phyloP scores from a whole-genome alignment of 2,797 vertebrate genomes.

The Ctenochaetus hawaiiensis region DNA sequence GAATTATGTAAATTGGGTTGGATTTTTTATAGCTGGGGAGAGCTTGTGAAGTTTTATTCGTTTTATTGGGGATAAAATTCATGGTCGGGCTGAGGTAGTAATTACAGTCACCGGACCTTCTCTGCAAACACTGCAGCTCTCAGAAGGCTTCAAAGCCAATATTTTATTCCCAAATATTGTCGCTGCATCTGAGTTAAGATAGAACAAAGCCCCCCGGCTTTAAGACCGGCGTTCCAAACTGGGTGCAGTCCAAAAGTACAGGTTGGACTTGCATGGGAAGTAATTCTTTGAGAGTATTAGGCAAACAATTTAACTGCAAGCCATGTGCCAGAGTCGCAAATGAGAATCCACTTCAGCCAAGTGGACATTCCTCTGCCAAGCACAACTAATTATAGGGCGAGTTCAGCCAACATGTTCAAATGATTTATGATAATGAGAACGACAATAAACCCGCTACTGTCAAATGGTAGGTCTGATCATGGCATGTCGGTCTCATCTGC shows the following conservation, averaged over 20 bases:
- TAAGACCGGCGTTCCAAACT: slow-evolving; percentile 47
- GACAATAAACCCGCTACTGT: slow-evolving; percentile 61
- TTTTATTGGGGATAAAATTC: slow-evolving; percentile 40
- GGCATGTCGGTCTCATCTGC: slow-evolving; percentile 31
- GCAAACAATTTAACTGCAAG: slow-evolving; percentile 70
- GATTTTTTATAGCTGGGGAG: slow-evolving; percentile 34
- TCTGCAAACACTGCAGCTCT: slow-evolving; percentile 39
- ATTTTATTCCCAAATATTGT: slow-evolving; percentile 58
- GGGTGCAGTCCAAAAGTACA: slow-evolving; percentile 58
- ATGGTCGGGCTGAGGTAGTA: slow-evolving; percentile 23
- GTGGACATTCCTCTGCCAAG: slow-evolving; percentile 72
- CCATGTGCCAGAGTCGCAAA: slow-evolving; percentile 76
- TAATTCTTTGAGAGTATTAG: slow-evolving; percentile 77
- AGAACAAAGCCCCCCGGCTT: slow-evolving; percentile 56
- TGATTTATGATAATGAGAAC: slow-evolving; percentile 76
- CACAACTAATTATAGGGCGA: slow-evolving; percentile 77
- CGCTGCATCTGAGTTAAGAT: slow-evolving; percentile 53
- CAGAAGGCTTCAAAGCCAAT: slow-evolving; percentile 30
- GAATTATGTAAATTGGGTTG: slow-evolving; percentile 20
- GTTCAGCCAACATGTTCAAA: slow-evolving; percentile 66
- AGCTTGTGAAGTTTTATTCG: slow-evolving; percentile 38
- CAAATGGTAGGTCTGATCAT: slow-evolving; percentile 49
- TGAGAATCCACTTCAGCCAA: slow-evolving; percentile 73
- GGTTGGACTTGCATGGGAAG: slow-evolving; percentile 65
- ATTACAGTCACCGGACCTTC: slow-evolving; percentile 38